Evolutionary conservation across 1,140 invertebrate species (phyloP).

Genomic region (Penaeus japonicus): DNA sequence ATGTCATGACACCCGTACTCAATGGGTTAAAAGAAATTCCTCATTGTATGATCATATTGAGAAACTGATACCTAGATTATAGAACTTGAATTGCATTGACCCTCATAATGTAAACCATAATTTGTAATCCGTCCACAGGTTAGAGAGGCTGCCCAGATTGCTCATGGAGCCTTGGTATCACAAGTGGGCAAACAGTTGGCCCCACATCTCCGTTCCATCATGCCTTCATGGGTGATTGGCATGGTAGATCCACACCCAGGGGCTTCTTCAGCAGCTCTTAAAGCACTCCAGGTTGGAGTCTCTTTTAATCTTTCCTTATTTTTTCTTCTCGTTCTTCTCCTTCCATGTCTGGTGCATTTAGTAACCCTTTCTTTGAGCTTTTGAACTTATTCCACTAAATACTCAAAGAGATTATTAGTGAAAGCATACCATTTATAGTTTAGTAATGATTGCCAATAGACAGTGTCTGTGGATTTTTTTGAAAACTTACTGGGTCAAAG

Average conservation of each 20-base stretch:
- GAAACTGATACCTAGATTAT: not conserved
- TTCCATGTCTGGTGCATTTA: too few relatives aligned
- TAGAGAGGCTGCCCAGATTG: conserved; percentile 66
- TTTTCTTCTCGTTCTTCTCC: too few relatives aligned
- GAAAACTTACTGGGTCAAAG: too few relatives aligned
- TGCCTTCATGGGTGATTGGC: conserved; percentile 79
- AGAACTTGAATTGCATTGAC: not conserved
- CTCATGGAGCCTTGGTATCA: conserved; percentile 74
- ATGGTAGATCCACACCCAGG: conserved; percentile 84
- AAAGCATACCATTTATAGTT: not conserved
- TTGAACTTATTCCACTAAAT: too few relatives aligned
- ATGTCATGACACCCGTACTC: too few relatives aligned
- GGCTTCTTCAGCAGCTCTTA: conserved; percentile 76
- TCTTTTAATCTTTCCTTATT: not conserved
- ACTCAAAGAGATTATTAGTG: conserved; percentile 19
- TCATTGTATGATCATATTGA: not conserved
- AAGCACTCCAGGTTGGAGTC: conserved; percentile 71
- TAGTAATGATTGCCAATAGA: not conserved
- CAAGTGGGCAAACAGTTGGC: conserved; percentile 78
- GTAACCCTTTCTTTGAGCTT: too few relatives aligned
- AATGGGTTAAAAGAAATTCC: too few relatives aligned
- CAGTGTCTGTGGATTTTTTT: too few relatives aligned
- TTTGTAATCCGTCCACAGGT: conserved; percentile 63
- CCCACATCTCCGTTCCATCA: conserved; percentile 77
- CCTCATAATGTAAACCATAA: not conserved